Conservation (phyloP, 1,140 invertebrate species). For the Hydropsyche tenuis region DNA sequence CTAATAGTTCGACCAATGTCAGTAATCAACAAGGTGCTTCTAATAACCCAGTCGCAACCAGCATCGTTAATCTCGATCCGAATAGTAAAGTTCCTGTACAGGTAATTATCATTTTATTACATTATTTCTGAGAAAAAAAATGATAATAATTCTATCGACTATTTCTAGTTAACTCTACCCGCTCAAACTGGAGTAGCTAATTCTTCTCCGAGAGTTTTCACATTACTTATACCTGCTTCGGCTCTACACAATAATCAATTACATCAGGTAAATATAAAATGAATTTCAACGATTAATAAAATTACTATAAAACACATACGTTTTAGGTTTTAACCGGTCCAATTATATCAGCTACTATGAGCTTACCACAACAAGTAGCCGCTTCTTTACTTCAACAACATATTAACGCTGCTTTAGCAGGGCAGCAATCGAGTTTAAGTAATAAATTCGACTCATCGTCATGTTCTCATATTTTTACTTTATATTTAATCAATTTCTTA, state of each 20-base stretch:
- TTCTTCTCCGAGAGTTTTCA: conserved; percentile 73
- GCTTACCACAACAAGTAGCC: conserved; percentile 77
- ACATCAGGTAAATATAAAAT: conserved; percentile 56
- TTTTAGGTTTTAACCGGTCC: conserved; percentile 75
- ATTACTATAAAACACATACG: background rate
- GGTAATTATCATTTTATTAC: conserved; percentile 51
- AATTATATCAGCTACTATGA: conserved; percentile 85
- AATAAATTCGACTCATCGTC: conserved; percentile 13
- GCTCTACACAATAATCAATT: conserved; percentile 75
- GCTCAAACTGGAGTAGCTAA: conserved; percentile 71
- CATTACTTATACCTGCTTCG: conserved; percentile 84
- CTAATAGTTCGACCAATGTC: conserved; percentile 40
- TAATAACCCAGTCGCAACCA: conserved; percentile 35
- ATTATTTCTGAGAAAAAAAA: background rate
- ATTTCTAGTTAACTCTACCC: conserved; percentile 68
- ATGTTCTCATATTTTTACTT: background rate
- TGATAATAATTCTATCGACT: background rate
- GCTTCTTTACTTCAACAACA: conserved; percentile 83
- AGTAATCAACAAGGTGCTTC: conserved; percentile 36
- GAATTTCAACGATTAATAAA: conserved; percentile 1
- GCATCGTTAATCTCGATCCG: conserved; percentile 55
- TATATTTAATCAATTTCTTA: conserved; percentile 2
- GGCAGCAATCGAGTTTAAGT: conserved; percentile 49
- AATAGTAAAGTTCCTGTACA: conserved; percentile 63
- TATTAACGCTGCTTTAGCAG: conserved; percentile 74